A percentile compares a stretch with the other conserved stretches of the same genome.
Evolutionary conservation across 2,113 vertebrate species (phyloP).

Genomic region (Pangasianodon gigas): DNA sequence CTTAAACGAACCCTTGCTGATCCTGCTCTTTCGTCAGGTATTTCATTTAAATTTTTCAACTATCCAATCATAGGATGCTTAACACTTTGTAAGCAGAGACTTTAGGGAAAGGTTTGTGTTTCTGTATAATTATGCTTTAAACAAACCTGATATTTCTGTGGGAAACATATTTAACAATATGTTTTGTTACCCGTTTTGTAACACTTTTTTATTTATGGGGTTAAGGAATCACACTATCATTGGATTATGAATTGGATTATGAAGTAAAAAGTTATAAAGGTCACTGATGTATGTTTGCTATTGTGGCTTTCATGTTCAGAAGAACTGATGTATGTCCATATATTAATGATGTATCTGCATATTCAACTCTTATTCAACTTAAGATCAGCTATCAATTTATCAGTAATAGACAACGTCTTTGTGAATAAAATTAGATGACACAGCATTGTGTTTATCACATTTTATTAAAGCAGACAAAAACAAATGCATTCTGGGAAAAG

Average conservation of each 20-base stretch:
- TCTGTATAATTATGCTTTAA: too few relatives aligned
- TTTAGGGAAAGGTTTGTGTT: too few relatives aligned
- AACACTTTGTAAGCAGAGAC: too few relatives aligned
- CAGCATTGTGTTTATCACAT: constrained; percentile 51
- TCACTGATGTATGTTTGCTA: background rate
- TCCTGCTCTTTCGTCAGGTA: background rate
- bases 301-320: background rate
- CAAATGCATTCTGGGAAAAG: constrained; percentile 48
- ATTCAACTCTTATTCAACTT: background rate
- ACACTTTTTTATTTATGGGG: background rate
- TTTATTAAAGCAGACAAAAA: constrained; percentile 68
- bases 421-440: background rate
- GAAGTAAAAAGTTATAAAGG: background rate
- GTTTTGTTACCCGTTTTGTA: background rate
- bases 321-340: background rate
- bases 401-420: background rate
- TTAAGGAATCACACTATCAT: background rate
- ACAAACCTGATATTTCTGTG: too few relatives aligned
- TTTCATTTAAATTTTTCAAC: too few relatives aligned
- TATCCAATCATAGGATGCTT: too few relatives aligned
- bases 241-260: too few relatives aligned
- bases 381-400: background rate
- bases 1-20: background rate
- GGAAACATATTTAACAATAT: too few relatives aligned
- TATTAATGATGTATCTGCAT: background rate